Evolutionary conservation across 2,888 invertebrate genomes (phyloP).

Genomic region (Sinodicranocentrus sp.): DNA sequence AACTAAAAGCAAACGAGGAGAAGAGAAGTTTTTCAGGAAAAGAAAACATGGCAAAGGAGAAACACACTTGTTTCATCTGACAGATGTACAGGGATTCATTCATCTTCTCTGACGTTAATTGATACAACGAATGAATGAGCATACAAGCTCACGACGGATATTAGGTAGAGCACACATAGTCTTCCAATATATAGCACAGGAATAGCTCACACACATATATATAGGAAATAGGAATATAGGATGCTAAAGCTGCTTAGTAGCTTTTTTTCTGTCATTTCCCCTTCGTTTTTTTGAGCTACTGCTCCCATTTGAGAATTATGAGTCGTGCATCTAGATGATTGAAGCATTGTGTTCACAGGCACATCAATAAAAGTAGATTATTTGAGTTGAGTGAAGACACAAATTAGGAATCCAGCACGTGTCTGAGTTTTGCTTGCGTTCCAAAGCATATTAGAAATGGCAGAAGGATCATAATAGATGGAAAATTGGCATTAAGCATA

Average conservation of each 20-base stretch:
- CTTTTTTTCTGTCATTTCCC: not conserved
- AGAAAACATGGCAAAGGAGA: constrained; percentile 7
- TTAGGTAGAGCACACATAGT: not conserved
- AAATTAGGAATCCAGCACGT: too few relatives aligned
- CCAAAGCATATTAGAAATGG: too few relatives aligned
- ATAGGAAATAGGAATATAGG: too few relatives aligned
- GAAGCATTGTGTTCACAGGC: constrained; percentile 23
- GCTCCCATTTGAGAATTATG: constrained; percentile 37
- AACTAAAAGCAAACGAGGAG: constrained; percentile 47
- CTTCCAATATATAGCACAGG: too few relatives aligned
- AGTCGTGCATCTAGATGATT: constrained; percentile 20
- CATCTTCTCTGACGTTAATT: constrained; percentile 66
- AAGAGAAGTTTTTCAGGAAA: constrained; percentile 27
- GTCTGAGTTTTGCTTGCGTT: too few relatives aligned
- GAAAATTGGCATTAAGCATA: too few relatives aligned
- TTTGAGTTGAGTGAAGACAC: not conserved
- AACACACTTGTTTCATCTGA: constrained; percentile 57
- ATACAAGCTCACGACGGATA: not conserved
- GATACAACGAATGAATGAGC: constrained; percentile 57
- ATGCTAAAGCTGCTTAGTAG: not conserved
- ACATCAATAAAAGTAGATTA: constrained; percentile 44
- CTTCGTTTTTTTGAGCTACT: constrained; percentile 6
- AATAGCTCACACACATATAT: too few relatives aligned
- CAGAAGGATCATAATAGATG: too few relatives aligned
- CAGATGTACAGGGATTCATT: constrained; percentile 64